These are phyloP conservation scores for Strix uralensis DNA, from an alignment of 2,113 vertebrate species.

Conservation along the genomic window DNA sequence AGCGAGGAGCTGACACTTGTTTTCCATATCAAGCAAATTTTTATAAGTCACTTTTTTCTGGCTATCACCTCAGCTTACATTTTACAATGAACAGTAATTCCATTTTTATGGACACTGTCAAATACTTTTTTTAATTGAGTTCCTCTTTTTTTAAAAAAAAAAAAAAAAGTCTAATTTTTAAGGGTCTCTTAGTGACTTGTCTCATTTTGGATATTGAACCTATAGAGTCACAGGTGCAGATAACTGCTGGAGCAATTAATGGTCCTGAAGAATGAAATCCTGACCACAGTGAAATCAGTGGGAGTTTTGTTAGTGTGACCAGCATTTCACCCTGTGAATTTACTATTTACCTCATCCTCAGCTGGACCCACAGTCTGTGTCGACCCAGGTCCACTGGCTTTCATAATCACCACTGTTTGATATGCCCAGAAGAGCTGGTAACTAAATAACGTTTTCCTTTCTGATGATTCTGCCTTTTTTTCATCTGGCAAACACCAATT, in stretches of 20 bases:
- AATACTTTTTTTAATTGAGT: not conserved
- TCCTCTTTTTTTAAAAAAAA: not conserved
- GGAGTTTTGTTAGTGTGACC: not conserved
- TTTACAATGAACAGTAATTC: conserved; percentile 22
- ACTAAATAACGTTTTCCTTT: not conserved
- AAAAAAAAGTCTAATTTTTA: not conserved
- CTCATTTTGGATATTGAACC: not conserved
- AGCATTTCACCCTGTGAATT: not conserved
- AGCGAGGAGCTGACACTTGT: not conserved
- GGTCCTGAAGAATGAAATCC: not conserved
- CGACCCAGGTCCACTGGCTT: not conserved
- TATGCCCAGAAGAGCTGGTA: not conserved
- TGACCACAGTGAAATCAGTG: not conserved
- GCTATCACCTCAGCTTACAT: conserved; percentile 5
- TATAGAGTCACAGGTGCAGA: not conserved
- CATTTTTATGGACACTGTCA: conserved; percentile 22
- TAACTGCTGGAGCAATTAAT: not conserved
- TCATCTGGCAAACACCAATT: not conserved
- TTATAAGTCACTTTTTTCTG: conserved; percentile 15
- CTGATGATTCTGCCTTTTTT: not conserved
- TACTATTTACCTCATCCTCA: not conserved
- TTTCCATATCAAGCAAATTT: not conserved
- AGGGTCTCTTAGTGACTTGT: not conserved
- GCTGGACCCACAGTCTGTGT: not conserved
- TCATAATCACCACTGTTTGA: not conserved